Conservation (phyloP, 2,888 invertebrate species). For the Perithous albicinctus region DNA sequence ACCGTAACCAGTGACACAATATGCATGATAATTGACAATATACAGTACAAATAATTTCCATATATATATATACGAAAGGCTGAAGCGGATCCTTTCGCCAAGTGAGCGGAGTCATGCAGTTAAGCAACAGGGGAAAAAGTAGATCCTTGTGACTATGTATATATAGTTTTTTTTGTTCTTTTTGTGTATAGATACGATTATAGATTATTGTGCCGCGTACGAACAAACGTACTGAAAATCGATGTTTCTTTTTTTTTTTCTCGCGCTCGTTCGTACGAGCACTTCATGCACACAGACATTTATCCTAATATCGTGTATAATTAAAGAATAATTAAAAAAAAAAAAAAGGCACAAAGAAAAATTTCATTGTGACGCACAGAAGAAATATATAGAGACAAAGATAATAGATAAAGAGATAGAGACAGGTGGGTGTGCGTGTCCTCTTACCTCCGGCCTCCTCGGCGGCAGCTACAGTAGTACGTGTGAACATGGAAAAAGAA, state of each 20-base stretch:
- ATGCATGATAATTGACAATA: constrained; percentile 55
- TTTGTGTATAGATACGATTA: constrained; percentile 11
- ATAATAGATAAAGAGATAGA: constrained; percentile 30
- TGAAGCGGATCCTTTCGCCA: constrained; percentile 66
- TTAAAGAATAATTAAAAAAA: constrained; percentile 3
- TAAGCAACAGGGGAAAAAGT: constrained; percentile 58
- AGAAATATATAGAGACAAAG: constrained; percentile 22
- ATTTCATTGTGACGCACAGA: constrained; percentile 31
- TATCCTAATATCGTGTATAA: constrained; percentile 12
- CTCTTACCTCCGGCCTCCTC: constrained; percentile 95
- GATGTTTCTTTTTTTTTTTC: too few species aligned
- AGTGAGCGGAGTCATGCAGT: constrained; percentile 59
- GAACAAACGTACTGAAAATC: constrained; percentile 5
- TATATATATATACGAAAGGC: constrained; percentile 54
- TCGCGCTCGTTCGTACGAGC: constrained; percentile 13
- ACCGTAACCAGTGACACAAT: constrained; percentile 41
- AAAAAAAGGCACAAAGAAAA: constrained; percentile 15
- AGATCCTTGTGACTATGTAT: constrained; percentile 39
- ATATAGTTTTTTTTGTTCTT: constrained; percentile 34
- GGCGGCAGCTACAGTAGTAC: constrained; percentile 90
- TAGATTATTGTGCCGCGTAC: constrained; percentile 21
- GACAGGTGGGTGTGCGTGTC: constrained; percentile 70
- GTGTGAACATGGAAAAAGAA: constrained; percentile 87
- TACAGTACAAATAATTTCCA: constrained; percentile 41
- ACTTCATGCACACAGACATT: constrained; percentile 36